Percentiles rank a stretch among this genome's conserved stretches.
Evolutionary conservation across 2,797 vertebrate species (phyloP).

Genomic region (Pseudomugil gertrudae): DNA sequence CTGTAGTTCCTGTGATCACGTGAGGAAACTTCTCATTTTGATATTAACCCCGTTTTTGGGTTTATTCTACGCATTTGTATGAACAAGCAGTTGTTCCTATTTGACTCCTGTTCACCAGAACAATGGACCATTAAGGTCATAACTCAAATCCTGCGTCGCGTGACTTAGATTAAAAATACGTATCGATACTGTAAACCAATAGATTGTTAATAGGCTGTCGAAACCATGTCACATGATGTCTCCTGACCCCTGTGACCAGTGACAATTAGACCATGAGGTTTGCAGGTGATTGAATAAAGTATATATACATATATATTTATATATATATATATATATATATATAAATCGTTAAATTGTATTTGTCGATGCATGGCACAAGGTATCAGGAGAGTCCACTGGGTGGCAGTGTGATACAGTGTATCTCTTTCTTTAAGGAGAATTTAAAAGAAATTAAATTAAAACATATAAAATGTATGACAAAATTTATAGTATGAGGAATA

Average conservation of each 20-base stretch:
- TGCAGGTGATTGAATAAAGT: too few species aligned
- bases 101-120: conserved; percentile 3
- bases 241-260: background rate
- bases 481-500: too few species aligned
- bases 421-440: background rate
- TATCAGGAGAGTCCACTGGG: conserved; percentile 17
- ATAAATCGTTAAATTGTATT: too few species aligned
- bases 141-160: conserved; percentile 26
- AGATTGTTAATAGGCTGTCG: conserved; percentile 9
- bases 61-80: too few species aligned
- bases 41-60: too few species aligned
- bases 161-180: conserved; percentile 31
- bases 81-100: conserved; percentile 11
- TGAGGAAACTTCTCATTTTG: conserved; percentile 6
- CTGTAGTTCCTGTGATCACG: background rate
- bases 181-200: conserved; percentile 32
- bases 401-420: conserved; percentile 14
- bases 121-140: conserved; percentile 19
- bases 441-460: too few species aligned
- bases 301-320: too few species aligned
- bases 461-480: too few species aligned
- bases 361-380: too few species aligned
- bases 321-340: too few species aligned
- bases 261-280: too few species aligned
- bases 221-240: conserved; percentile 51